phyloP scores from a whole-genome alignment of 1,140 invertebrate species.

The Rhyacophila brunnea region DNA sequence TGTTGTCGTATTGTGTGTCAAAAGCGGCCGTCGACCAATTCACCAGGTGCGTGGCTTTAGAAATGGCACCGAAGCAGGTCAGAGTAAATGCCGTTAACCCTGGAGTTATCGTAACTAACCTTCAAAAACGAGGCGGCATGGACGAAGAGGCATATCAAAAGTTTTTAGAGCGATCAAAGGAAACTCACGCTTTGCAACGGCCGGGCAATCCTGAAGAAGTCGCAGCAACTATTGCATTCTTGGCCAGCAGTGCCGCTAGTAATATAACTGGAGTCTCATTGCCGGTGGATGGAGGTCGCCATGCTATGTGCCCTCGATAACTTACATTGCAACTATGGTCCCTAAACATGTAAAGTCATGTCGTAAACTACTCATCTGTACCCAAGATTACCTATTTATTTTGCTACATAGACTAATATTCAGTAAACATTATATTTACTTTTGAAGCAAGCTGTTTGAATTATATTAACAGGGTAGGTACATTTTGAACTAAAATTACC shows the following conservation, averaged over 20 bases:
- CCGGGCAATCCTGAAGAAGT: slow-evolving; percentile 75
- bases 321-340: not conserved
- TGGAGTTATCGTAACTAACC: slow-evolving; percentile 73
- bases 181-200: slow-evolving; percentile 79
- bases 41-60: slow-evolving; percentile 77
- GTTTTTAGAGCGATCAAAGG: slow-evolving; percentile 72
- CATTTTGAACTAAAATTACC: too few species aligned
- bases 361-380: too few species aligned
- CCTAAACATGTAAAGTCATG: too few species aligned
- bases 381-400: too few species aligned
- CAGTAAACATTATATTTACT: too few species aligned
- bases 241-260: slow-evolving; percentile 75
- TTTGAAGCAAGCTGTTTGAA: too few species aligned
- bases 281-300: slow-evolving; percentile 81
- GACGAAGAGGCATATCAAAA: slow-evolving; percentile 66
- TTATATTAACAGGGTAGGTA: too few species aligned
- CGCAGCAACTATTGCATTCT: slow-evolving; percentile 77
- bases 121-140: slow-evolving; percentile 76
- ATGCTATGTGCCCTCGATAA: slow-evolving; percentile 76
- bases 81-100: slow-evolving; percentile 87
- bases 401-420: too few species aligned
- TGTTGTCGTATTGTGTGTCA: slow-evolving; percentile 82
- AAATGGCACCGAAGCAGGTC: slow-evolving; percentile 77
- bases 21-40: slow-evolving; percentile 90
- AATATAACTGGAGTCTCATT: slow-evolving; percentile 81